Evolutionary conservation across 2,113 vertebrate species (phyloP), one percentile per base, ranked within the genome.

Genomic region (Motacilla alba): DNA sequence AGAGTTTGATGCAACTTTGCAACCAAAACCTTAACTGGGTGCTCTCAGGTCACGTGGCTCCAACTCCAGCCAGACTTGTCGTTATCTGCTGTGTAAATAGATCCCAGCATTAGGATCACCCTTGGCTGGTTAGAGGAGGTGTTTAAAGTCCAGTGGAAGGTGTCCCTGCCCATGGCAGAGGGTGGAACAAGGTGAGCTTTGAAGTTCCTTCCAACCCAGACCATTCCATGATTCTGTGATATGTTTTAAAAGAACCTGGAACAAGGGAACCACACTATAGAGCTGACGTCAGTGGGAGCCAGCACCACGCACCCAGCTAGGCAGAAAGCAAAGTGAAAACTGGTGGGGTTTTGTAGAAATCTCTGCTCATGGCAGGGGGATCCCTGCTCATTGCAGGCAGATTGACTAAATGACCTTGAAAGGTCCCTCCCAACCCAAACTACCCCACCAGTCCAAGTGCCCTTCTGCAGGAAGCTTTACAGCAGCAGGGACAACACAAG

Each of bases 191-290:
- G 70, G 41, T 35, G 41, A 55, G 41, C 26, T 35, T 47, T 41
- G 7, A 62, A 7, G 79, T 11, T 52, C 63, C 41, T 76, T 70
- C 63, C 63, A 83, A 37, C 31, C 10, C 72, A 77, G 83, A 63
- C 18, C 49, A 70, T 37, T 73, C 67, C 49, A 64, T 6, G 35
- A 18, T 43, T 17, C 52, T 70, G 52, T 37, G 31, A 16, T 10
- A 10, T 9, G 7, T 28, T 74, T 59, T 37, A 35, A 33, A 86
- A 46, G 9, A 73, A 67, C 6, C 37, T 76, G 50, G 66, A 87
- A 60, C 30, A 52, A 44, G 15, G 14, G 41, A 28, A 22, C 7
- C 24, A 3, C 4, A 5, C 37, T 7, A 7, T 0, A 58, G 72
- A 15, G 24, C 0, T 75, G 43, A 18, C n/a, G 43, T 12, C 55